Base-by-base conservation (phyloP, 2,888 invertebrate genomes). In the Melinaea menophilus region DNA sequence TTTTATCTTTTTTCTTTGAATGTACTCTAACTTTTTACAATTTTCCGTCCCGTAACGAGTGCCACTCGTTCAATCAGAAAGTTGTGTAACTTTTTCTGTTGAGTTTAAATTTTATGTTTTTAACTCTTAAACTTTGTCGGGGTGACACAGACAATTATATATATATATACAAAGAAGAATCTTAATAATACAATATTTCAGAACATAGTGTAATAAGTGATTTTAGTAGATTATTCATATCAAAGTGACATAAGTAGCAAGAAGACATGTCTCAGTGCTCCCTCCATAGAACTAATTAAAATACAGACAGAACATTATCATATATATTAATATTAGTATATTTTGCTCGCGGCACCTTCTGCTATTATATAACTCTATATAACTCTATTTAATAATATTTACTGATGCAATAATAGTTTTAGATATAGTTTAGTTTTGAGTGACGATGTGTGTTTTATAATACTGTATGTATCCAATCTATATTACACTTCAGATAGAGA, bases 31-130 rank as follows among this genome's bases (percentile, higher is more conserved):
- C 47, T 46, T 46, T 46, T 57, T 58, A 34, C 34, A 48, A 58
- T 48, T 51, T 47, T 37, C 48, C 51, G 37, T 51, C 48, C 51
- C 34, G 51, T 59, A 59, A 58, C 45, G 45, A 41, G 41, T 58
- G 31, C 7, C 33, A 12, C 31, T 31, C 57, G 46, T 58, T 58
- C 31, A 47, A 58, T 41, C 33, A 47, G 58, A 47, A 31, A 34
- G 31, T 58, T 58, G n/a, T 58, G 12, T n/a, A 58, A 48, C 37
- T 56, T 56, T 56, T 56, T 56, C 56, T 22, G 51, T 51, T 51
- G 51, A 51, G 31, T 51, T 51, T 22, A 51, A 51, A 51, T 51
- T 51, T 51, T 51, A 51, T 51, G 31, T 51, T 51, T 51, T 51
- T 22, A 51, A 51, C 51, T 51, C 51, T 51, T 51, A 31, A 51